Conservation (phyloP, 2,888 invertebrate species). For the Stenichneumon culpator region DNA sequence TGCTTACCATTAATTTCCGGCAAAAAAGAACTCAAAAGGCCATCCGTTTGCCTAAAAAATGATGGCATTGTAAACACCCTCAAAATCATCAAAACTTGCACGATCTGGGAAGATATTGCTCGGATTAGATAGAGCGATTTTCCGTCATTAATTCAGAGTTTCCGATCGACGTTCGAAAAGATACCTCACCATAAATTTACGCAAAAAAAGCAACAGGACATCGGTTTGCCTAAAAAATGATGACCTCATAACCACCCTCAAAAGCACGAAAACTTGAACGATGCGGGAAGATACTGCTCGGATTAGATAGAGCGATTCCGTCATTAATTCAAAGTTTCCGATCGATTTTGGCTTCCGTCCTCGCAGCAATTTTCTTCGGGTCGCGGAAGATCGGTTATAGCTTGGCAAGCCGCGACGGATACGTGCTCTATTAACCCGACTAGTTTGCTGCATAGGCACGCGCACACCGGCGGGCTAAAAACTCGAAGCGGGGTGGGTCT, state of each 20-base stretch:
- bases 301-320: neutral
- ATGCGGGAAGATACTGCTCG: neutral
- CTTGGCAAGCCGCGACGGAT: slow-evolving; percentile 1
- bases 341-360: slow-evolving; percentile 29
- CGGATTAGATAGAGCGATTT: neutral
- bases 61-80: too few relatives aligned
- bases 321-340: slow-evolving; percentile 1
- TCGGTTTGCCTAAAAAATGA: too few relatives aligned
- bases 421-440: slow-evolving; percentile 32
- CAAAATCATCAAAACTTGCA: neutral
- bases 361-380: slow-evolving; percentile 32
- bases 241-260: too few relatives aligned
- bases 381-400: slow-evolving; percentile 3
- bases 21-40: too few relatives aligned
- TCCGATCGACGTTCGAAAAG: neutral
- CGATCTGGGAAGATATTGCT: neutral
- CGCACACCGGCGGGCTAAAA: neutral
- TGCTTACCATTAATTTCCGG: too few relatives aligned
- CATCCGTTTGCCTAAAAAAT: too few relatives aligned
- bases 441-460: slow-evolving; percentile 44
- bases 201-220: too few relatives aligned
- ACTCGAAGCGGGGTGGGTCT: neutral
- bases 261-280: neutral
- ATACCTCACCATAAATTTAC: too few relatives aligned
- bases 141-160: neutral